Base-by-base conservation (phyloP, 2,797 vertebrate species). In the Sciurus carolinensis region DNA sequence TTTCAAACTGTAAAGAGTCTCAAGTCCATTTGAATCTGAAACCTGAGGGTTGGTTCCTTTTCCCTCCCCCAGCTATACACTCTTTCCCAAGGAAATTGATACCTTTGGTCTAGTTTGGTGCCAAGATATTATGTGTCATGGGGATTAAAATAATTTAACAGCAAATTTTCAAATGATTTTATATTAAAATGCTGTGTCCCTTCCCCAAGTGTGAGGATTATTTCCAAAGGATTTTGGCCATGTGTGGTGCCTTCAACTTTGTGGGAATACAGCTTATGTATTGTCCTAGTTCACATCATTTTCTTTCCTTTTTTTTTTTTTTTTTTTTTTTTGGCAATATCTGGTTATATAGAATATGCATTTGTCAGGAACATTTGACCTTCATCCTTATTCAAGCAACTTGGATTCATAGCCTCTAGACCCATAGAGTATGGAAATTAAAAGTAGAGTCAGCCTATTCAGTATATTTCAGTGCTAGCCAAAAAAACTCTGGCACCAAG, bases 401-500 rank as follows among this genome's bases (percentile, higher is more conserved):
- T 95, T 95, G 73, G 75, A 90, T 90, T 90, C 81, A 83, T 47
- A 87, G 17, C 36, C 66, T 71, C 71, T 36, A 82, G 50, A 87
- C 7, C 14, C 30, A 96, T 3, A 71, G 73, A 90, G 33, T 80
- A 87, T 52, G 14, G 12, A 69, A 50, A 79, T 90, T 57, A 85
- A 84, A 94, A 96, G 69, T 26, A 72, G 36, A 96, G 39, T 39
- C 57, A 67, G 18, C 12, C 39, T 84, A 93, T 79, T 95, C 77
- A 87, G n/a, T 44, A 13, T 42, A 90, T 89, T 75, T 30, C 42
- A 66, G 1, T 30, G 71, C 13, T 17, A 59, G 94, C 94, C 96
- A 96, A 95, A 94, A 94, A 96, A 95, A 93, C 18, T 86, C 69
- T 88, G 90, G 93, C 85, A 94, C 44, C 47, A 59, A 86, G 20